phyloP scores from a whole-genome alignment of 2,888 invertebrate species.

The Agrochola lychnidis region DNA sequence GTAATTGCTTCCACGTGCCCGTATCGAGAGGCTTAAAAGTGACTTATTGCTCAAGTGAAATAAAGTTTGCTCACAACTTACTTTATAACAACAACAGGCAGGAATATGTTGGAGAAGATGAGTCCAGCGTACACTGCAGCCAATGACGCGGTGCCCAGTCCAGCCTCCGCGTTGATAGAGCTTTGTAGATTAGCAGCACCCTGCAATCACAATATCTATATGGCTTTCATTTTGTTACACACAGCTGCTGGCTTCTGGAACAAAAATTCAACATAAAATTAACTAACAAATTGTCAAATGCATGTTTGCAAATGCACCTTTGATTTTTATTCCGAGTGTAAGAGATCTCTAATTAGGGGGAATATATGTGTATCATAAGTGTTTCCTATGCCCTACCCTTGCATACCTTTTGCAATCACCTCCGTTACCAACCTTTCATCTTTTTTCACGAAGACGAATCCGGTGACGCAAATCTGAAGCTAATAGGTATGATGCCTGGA shows the following conservation, averaged over 20 bases:
- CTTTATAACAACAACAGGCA: conserved; percentile 88
- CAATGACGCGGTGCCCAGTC: conserved; percentile 87
- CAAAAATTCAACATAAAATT: not conserved
- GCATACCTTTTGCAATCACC: too few species aligned
- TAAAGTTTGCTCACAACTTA: conserved; percentile 68
- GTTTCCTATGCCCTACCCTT: too few species aligned
- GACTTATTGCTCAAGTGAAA: not conserved
- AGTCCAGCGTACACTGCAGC: conserved; percentile 89
- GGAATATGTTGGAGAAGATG: conserved; percentile 87
- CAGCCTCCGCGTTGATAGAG: conserved; percentile 88
- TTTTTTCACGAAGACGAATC: too few species aligned
- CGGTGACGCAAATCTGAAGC: too few species aligned
- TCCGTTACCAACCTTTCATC: too few species aligned
- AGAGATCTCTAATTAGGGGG: not conserved
- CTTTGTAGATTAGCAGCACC: conserved; percentile 90
- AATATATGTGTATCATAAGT: not conserved
- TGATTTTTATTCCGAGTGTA: not conserved
- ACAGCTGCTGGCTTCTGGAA: not conserved
- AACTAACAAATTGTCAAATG: not conserved
- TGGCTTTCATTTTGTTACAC: not conserved
- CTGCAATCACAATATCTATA: conserved; percentile 70
- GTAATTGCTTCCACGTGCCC: not conserved
- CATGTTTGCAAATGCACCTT: not conserved
- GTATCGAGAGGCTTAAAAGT: not conserved
- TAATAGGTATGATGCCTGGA: too few species aligned